Percentiles rank a stretch among this genome's conserved stretches.
Evolutionary conservation across 2,113 vertebrate genomes (phyloP).

Genomic region (Gallinago media): DNA sequence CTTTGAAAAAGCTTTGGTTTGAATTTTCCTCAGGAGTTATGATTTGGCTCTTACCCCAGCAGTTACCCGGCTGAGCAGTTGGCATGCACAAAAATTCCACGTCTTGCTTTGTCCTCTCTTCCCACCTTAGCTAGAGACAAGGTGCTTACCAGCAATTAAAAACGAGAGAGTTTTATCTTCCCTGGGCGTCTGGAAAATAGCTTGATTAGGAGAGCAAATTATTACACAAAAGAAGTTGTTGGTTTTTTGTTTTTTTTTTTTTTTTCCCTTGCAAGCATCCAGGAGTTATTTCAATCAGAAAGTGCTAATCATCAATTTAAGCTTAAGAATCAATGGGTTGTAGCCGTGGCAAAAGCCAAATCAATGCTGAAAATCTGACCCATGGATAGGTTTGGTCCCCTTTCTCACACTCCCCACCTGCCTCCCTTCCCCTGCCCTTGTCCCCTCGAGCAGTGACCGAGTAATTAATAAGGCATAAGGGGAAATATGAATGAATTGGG

Average conservation of each 20-base stretch:
- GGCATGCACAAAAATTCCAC: not conserved
- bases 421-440: conserved; percentile 36
- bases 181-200: not conserved
- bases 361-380: conserved; percentile 63
- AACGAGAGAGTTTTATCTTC: not conserved
- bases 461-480: conserved; percentile 77
- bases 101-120: not conserved
- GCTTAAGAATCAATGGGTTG: conserved; percentile 42
- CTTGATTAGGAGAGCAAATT: conserved; percentile 34
- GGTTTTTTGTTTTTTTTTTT: no score
- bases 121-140: not conserved
- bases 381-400: conserved; percentile 25
- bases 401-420: conserved; percentile 71
- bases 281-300: conserved; percentile 50
- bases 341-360: conserved; percentile 48
- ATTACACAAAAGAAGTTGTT: not conserved
- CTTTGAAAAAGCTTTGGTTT: not conserved
- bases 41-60: not conserved
- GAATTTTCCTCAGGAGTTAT: not conserved
- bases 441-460: not conserved
- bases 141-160: not conserved
- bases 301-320: conserved; percentile 53
- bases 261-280: not conserved
- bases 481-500: conserved; percentile 78
- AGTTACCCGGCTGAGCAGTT: not conserved